These are phyloP conservation scores for Astreopora myriophthalma DNA, from an alignment of 64 coral and sea anemone genomes.

Conservation along the genomic window DNA sequence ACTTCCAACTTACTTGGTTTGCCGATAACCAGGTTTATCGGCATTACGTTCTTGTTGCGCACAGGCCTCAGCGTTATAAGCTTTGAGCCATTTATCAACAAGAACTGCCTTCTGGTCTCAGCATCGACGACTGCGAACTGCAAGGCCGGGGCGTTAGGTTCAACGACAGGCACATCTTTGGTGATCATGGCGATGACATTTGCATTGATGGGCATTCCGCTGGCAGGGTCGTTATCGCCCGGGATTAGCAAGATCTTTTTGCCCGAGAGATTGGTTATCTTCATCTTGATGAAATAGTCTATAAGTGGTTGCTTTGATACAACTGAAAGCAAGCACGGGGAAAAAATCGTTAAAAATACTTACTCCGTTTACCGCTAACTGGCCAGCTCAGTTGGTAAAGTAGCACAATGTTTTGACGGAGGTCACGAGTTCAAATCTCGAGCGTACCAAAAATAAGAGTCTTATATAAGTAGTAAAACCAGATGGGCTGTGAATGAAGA, in stretches of 20 bases:
- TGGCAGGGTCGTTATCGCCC: constrained; percentile 77
- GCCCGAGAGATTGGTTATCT: constrained; percentile 70
- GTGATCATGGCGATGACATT: constrained; percentile 78
- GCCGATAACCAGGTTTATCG: constrained; percentile 54
- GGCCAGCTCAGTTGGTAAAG: too few species aligned
- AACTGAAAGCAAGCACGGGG: constrained; percentile 63
- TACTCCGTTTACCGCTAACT: too few species aligned
- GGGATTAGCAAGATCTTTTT: constrained; percentile 56
- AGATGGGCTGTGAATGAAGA: too few species aligned
- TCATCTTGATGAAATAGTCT: constrained; percentile 75
- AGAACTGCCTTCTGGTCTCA: constrained; percentile 36
- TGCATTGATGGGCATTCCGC: constrained; percentile 59
- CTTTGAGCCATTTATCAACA: constrained; percentile 68
- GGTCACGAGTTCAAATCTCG: too few species aligned
- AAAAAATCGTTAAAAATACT: too few species aligned
- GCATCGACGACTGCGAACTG: constrained; percentile 64
- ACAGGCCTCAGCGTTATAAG: constrained; percentile 62
- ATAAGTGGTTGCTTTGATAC: constrained; percentile 72
- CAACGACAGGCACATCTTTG: constrained; percentile 66
- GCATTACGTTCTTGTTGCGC: constrained; percentile 18
- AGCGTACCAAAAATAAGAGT: too few species aligned
- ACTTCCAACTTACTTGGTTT: constrained; percentile 47
- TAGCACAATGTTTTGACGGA: too few species aligned
- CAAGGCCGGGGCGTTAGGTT: constrained; percentile 36
- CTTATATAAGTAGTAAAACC: too few species aligned